Evolutionary conservation across 2,113 vertebrate species (phyloP).

Genomic region (Myanophis thanlyinensis): DNA sequence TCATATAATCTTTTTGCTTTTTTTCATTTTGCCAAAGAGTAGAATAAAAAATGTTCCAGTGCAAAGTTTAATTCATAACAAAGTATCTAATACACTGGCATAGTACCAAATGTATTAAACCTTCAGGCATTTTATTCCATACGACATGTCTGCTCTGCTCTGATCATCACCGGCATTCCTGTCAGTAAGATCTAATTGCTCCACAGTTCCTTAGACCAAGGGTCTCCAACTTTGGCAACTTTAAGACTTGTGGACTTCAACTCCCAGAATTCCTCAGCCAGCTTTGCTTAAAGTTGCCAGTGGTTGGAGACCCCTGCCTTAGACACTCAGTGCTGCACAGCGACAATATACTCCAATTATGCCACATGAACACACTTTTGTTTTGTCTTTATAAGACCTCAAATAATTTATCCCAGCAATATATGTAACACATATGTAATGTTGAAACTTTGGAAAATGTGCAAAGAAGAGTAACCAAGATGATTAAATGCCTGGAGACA

Average conservation of each 20-base stretch:
- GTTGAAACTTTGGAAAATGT: background rate
- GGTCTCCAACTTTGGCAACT: too few species aligned
- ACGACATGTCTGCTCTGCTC: conserved; percentile 18
- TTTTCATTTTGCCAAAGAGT: background rate
- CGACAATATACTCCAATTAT: background rate
- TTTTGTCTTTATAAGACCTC: background rate
- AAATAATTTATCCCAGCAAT: background rate
- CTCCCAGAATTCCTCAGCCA: too few species aligned
- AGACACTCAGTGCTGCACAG: background rate
- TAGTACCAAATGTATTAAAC: rapidly evolving
- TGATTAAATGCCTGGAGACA: too few species aligned
- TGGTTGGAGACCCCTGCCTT: too few species aligned
- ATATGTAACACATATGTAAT: background rate
- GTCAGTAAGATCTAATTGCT: conserved; percentile 5
- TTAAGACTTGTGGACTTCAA: too few species aligned
- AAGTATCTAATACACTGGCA: conserved; percentile 13
- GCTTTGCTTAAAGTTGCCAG: too few species aligned
- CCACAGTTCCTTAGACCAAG: background rate
- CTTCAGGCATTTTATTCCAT: conserved; percentile 6
- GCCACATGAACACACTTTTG: background rate
- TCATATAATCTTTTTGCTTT: background rate
- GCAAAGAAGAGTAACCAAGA: background rate
- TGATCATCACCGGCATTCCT: conserved; percentile 6
- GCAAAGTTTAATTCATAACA: background rate
- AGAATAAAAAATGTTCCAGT: background rate